phyloP scores from a whole-genome alignment of 2,113 vertebrate species.

The Emydura subglobosa region DNA sequence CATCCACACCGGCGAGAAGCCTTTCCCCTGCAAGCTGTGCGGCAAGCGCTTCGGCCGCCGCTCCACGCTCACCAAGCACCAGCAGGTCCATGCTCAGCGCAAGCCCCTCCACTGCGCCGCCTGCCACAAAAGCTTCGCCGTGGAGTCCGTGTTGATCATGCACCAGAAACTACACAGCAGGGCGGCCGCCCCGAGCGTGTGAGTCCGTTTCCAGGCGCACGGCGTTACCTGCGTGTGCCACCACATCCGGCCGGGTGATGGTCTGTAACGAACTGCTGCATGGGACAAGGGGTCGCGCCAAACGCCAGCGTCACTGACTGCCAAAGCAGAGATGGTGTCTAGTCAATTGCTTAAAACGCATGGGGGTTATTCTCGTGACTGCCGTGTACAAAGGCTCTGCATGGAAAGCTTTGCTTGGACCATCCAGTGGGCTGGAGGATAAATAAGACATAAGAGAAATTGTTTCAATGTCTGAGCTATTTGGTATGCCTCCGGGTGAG shows the following conservation, averaged over 20 bases:
- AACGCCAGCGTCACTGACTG: not conserved
- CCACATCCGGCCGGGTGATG: not conserved
- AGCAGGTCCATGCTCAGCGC: not conserved
- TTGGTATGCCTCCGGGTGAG: not conserved
- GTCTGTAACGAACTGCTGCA: not conserved
- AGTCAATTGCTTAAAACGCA: not conserved
- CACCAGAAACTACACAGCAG: too few relatives aligned
- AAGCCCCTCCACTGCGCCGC: not conserved
- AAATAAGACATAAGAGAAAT: not conserved
- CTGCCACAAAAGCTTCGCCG: not conserved
- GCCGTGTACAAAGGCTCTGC: too few relatives aligned
- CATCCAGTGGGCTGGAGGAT: not conserved
- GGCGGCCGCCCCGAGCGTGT: not conserved
- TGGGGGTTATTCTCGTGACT: not conserved
- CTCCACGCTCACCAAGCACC: not conserved
- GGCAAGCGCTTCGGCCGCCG: not conserved
- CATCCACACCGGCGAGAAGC: not conserved
- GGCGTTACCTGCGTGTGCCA: not conserved
- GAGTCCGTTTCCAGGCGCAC: not conserved
- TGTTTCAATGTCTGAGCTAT: not conserved
- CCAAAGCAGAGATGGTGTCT: not conserved
- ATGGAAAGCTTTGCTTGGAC: not conserved
- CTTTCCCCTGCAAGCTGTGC: not conserved
- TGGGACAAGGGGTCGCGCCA: too few relatives aligned
- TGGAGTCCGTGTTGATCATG: not conserved